Evolutionary conservation across 2,888 invertebrate species (phyloP).

Genomic region (Caenorhabditis drosophilae): DNA sequence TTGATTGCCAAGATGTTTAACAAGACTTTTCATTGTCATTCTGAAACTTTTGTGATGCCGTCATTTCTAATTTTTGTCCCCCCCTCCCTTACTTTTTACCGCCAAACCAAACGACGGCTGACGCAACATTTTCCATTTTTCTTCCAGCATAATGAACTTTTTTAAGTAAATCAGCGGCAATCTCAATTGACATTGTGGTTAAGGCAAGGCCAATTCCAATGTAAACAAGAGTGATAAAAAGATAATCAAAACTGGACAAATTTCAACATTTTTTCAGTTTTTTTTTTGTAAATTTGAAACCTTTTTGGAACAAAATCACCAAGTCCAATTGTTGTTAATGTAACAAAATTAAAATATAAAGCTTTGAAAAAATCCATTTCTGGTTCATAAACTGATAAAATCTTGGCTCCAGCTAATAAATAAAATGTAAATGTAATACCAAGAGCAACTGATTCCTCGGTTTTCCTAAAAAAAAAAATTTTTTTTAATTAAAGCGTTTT

Average conservation of each 20-base stretch:
- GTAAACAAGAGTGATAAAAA: slow-evolving; percentile 58
- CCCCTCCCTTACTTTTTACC: slow-evolving; percentile 56
- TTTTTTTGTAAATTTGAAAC: too few species aligned
- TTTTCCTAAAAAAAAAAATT: too few species aligned
- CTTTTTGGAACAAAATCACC: slow-evolving; percentile 65
- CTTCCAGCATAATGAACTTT: slow-evolving; percentile 64
- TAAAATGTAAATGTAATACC: slow-evolving; percentile 56
- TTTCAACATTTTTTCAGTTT: too few species aligned
- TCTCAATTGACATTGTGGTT: slow-evolving; percentile 64
- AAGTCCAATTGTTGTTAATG: slow-evolving; percentile 61
- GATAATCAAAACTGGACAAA: slow-evolving; percentile 57
- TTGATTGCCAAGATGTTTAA: slow-evolving; percentile 66
- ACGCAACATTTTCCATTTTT: slow-evolving; percentile 63
- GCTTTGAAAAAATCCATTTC: slow-evolving; percentile 67
- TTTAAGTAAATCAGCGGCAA: slow-evolving; percentile 60
- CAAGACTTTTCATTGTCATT: slow-evolving; percentile 61
- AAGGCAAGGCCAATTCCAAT: slow-evolving; percentile 62
- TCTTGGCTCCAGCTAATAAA: slow-evolving; percentile 56
- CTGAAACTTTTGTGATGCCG: slow-evolving; percentile 41
- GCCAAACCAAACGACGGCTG: slow-evolving; percentile 65
- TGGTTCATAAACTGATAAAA: slow-evolving; percentile 61
- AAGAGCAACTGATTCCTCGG: slow-evolving; percentile 56
- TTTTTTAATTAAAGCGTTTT: too few species aligned
- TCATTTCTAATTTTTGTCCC: not conserved
- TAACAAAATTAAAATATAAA: slow-evolving; percentile 66